These are phyloP conservation scores for Lophius americanus DNA, from an alignment of 2,797 vertebrate species.

Conservation along the genomic window DNA sequence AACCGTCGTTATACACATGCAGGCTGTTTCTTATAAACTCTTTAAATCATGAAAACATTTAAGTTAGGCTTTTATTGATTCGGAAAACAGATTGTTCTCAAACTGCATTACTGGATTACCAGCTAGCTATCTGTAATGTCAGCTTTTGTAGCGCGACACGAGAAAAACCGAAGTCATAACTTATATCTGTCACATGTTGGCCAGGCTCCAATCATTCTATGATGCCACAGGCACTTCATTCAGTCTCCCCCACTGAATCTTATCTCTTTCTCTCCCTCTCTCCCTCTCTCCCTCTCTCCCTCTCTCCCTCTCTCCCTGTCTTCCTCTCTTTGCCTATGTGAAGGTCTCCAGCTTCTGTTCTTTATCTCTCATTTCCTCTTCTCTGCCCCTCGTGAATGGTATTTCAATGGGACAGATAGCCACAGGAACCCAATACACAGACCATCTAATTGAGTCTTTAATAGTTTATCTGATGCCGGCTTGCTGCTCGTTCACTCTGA, in stretches of 20 bases:
- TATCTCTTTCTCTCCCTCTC: conserved; percentile 25
- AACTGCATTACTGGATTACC: conserved; percentile 57
- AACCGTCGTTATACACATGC: no score
- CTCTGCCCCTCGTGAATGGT: conserved; percentile 60
- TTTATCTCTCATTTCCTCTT: conserved; percentile 61
- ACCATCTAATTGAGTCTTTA: conserved; percentile 76
- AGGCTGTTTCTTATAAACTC: background rate
- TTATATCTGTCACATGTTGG: conserved; percentile 62
- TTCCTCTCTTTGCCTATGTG: conserved; percentile 11
- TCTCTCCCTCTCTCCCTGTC: conserved; percentile 26
- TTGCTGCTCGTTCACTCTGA: conserved; percentile 63
- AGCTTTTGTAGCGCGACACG: conserved; percentile 50
- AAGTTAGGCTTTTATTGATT: conserved; percentile 43
- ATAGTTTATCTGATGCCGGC: conserved; percentile 70
- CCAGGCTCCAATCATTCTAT: conserved; percentile 66
- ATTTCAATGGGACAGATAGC: conserved; percentile 74
- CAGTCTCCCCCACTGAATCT: conserved; percentile 48
- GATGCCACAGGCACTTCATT: conserved; percentile 57
- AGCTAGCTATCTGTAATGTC: conserved; percentile 57
- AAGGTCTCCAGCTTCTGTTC: conserved; percentile 49
- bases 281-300: conserved; percentile 32
- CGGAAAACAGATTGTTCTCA: conserved; percentile 35
- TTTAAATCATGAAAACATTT: conserved; percentile 40
- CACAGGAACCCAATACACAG: conserved; percentile 72
- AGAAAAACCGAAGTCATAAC: conserved; percentile 51